Evolutionary conservation across 2,797 vertebrate species (phyloP).

Genomic region (Gymnoscopelus braueri): DNA sequence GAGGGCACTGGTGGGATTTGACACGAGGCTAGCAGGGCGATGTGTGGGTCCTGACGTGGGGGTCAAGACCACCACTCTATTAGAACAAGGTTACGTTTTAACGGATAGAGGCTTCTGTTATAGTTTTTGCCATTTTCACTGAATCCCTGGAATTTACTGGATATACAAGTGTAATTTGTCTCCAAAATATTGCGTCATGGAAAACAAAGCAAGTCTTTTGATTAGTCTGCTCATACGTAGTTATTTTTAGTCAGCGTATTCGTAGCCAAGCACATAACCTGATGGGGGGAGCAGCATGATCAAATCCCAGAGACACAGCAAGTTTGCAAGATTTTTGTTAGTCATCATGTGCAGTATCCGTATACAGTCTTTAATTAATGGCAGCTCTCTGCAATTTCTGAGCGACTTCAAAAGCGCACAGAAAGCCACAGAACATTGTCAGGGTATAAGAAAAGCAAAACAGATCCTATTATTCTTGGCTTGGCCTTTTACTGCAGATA

Average conservation of each 20-base stretch:
- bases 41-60: no score
- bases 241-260: conserved; percentile 51
- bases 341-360: conserved; percentile 67
- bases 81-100: no score
- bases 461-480: conserved; percentile 73
- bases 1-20: no score
- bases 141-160: conserved; percentile 30
- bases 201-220: conserved; percentile 62
- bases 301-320: conserved; percentile 63
- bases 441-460: conserved; percentile 62
- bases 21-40: no score
- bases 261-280: conserved; percentile 63
- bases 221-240: conserved; percentile 54
- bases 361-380: conserved; percentile 81
- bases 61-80: no score
- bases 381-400: conserved; percentile 72
- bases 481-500: conserved; percentile 29
- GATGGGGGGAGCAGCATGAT: conserved; percentile 60
- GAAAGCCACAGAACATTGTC: conserved; percentile 74
- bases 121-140: conserved; percentile 1
- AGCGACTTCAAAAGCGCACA: conserved; percentile 78
- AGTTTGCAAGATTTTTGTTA: conserved; percentile 70
- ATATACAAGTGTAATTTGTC: conserved; percentile 34
- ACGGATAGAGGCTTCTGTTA: conserved; percentile 3
- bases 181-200: conserved; percentile 61